These are phyloP conservation scores for Chinchilla lanigera DNA, from an alignment of 2,113 vertebrate species.

Conservation along the genomic window DNA sequence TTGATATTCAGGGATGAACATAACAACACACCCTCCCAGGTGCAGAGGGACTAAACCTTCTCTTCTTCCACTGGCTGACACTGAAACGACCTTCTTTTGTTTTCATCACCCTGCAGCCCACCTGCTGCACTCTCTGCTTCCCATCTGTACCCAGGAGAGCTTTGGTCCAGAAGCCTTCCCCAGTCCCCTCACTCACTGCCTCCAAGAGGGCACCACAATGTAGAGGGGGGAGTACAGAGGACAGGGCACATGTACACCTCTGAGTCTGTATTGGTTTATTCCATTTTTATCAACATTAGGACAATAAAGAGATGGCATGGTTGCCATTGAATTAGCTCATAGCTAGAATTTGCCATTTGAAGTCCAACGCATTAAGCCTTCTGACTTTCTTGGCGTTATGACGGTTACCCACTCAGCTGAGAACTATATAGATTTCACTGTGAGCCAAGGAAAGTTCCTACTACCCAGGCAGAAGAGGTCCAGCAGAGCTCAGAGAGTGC, in stretches of 20 bases:
- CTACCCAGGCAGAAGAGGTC: neutral
- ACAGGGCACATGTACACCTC: rapidly evolving
- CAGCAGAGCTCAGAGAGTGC: neutral
- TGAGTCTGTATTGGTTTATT: rapidly evolving
- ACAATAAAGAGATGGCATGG: neutral
- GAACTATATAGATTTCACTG: neutral
- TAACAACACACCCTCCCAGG: constrained; percentile 68
- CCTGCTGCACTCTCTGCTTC: neutral
- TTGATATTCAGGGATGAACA: constrained; percentile 71
- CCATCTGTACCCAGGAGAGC: neutral
- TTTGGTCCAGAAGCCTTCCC: neutral
- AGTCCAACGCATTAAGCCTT: neutral
- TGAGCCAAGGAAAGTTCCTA: neutral
- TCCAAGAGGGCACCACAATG: neutral
- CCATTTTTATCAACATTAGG: neutral
- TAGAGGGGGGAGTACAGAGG: no score
- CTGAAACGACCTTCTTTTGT: constrained; percentile 29
- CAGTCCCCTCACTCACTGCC: neutral
- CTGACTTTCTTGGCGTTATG: neutral
- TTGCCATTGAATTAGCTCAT: neutral
- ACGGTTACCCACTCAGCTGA: neutral
- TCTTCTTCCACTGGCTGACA: constrained; percentile 51
- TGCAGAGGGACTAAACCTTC: constrained; percentile 38
- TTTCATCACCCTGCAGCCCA: neutral
- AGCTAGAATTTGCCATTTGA: neutral